phyloP scores from a whole-genome alignment of 2,888 invertebrate species.

The Apamea epomidion region DNA sequence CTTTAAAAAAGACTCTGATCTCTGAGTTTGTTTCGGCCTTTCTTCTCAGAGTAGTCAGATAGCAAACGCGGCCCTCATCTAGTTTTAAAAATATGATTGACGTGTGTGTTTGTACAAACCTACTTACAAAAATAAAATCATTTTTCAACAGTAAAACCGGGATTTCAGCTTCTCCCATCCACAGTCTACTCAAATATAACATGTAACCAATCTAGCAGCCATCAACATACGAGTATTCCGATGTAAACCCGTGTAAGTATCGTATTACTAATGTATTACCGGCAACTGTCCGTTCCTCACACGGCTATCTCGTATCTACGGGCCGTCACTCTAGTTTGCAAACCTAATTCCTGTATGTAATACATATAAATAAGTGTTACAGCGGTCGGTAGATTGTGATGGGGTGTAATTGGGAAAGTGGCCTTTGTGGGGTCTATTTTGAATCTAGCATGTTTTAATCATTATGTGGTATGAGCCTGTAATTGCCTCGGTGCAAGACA shows the following conservation, averaged over 20 bases:
- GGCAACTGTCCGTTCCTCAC: conserved; percentile 46
- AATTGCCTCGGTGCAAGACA: background rate
- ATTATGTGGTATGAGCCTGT: background rate
- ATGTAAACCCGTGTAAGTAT: conserved; percentile 51
- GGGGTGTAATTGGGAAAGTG: conserved; percentile 36
- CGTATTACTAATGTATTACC: conserved; percentile 59
- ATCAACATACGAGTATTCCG: conserved; percentile 50
- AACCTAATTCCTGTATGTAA: conserved; percentile 75
- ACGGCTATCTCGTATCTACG: conserved; percentile 73
- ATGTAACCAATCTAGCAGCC: conserved; percentile 13
- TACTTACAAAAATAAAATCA: no score
- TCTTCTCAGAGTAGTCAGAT: no score
- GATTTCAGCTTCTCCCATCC: conserved; percentile 12
- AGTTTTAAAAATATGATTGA: no score
- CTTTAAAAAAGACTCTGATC: no score
- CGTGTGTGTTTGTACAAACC: no score
- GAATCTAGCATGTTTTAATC: background rate
- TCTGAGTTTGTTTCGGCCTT: no score
- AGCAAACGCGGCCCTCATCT: no score
- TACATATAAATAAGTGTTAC: conserved; percentile 71
- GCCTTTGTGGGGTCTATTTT: background rate
- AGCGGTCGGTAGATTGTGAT: conserved; percentile 20
- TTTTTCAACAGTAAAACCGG: background rate
- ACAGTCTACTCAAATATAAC: conserved; percentile 27
- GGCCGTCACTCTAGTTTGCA: conserved; percentile 71